Percentiles rank a stretch among this genome's conserved stretches.
Evolutionary conservation across 2,797 vertebrate genomes (phyloP).

Genomic region (Acanthornis magna): DNA sequence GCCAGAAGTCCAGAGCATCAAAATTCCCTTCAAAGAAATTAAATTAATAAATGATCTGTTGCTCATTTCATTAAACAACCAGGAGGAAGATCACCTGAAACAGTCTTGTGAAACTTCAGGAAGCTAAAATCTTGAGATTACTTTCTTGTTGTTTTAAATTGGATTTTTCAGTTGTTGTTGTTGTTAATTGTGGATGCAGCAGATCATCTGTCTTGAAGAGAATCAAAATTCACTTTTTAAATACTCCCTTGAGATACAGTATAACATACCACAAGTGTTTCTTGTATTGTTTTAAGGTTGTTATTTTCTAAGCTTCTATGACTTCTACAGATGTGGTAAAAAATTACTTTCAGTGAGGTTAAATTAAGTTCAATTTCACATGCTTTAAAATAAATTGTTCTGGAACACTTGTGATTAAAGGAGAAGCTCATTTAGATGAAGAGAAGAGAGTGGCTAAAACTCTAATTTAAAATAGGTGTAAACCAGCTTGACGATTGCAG

Average conservation of each 20-base stretch:
- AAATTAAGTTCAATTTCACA: background rate
- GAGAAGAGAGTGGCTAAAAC: background rate
- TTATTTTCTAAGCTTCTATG: background rate
- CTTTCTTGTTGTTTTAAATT: background rate
- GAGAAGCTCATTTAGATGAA: background rate
- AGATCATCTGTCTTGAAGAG: background rate
- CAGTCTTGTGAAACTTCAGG: background rate
- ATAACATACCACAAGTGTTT: background rate
- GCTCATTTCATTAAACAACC: background rate
- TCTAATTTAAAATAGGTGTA: background rate
- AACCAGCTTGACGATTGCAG: background rate
- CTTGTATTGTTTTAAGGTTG: background rate
- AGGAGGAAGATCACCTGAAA: background rate
- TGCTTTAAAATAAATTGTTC: background rate
- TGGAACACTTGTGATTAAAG: background rate
- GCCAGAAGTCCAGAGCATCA: background rate
- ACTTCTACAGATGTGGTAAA: background rate
- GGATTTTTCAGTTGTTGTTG: fast-evolving
- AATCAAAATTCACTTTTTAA: background rate
- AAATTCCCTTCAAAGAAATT: background rate
- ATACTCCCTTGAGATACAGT: background rate
- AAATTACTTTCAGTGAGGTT: background rate
- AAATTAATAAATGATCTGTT: background rate
- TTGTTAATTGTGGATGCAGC: background rate
- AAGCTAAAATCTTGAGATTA: background rate